These are phyloP conservation scores for Epinotia nisella DNA, from an alignment of 2,888 invertebrate genomes.

Conservation along the genomic window DNA sequence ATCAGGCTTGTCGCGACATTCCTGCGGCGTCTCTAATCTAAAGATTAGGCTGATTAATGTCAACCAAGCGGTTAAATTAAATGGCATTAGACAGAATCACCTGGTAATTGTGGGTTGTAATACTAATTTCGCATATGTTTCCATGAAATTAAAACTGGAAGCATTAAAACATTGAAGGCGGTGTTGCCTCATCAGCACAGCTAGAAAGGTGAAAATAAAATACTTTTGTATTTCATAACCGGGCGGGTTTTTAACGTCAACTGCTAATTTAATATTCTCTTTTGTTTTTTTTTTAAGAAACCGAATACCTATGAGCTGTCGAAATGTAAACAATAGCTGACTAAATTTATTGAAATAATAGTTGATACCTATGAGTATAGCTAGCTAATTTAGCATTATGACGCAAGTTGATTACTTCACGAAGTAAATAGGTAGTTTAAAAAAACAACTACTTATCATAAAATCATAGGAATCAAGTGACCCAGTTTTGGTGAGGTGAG, in stretches of 20 bases:
- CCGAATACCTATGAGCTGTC: not conserved
- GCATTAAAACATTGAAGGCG: not conserved
- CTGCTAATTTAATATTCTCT: not conserved
- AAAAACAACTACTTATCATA: too few relatives aligned
- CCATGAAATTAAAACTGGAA: slow-evolving; percentile 1
- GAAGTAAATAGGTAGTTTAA: too few relatives aligned
- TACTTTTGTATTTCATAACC: not conserved
- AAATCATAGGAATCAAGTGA: too few relatives aligned
- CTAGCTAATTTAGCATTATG: too few relatives aligned
- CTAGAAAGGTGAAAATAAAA: not conserved
- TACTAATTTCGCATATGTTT: slow-evolving; percentile 6
- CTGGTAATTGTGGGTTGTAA: slow-evolving; percentile 3
- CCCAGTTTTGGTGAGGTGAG: too few relatives aligned
- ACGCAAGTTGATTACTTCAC: not conserved
- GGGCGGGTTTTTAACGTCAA: not conserved
- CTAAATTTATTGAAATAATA: too few relatives aligned
- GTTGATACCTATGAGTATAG: too few relatives aligned
- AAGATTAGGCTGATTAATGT: slow-evolving; percentile 39
- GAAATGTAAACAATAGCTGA: not conserved
- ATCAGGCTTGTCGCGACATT: slow-evolving; percentile 30
- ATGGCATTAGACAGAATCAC: slow-evolving; percentile 27
- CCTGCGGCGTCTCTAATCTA: slow-evolving; percentile 30
- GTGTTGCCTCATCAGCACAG: not conserved
- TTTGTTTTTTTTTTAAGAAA: not conserved
- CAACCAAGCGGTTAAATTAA: slow-evolving; percentile 25